phyloP scores from a whole-genome alignment of 30 jellyfish, hydroid and myxozoan species.

The Morbakka virulenta region DNA sequence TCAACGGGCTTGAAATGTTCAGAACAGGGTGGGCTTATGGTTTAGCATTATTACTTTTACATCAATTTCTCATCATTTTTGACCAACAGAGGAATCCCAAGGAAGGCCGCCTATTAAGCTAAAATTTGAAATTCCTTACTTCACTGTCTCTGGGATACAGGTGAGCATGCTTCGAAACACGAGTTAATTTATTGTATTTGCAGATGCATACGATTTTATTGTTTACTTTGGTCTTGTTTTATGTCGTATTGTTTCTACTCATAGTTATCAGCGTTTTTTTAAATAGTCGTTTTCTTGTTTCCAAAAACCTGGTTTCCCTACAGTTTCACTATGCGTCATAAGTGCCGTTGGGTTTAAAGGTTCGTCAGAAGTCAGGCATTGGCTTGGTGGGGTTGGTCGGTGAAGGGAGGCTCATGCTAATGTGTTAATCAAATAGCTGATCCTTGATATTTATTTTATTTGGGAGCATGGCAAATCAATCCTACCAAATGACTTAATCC shows the following conservation, averaged over 20 bases:
- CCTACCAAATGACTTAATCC: too few species aligned
- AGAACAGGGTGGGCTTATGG: too few species aligned
- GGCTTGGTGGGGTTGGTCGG: too few species aligned
- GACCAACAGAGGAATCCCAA: slow-evolving; percentile 90
- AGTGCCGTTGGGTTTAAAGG: too few species aligned
- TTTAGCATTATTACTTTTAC: background rate
- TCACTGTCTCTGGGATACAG: slow-evolving; percentile 97
- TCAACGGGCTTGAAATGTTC: too few species aligned
- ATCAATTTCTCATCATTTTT: background rate
- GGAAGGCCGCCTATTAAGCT: slow-evolving; percentile 91
- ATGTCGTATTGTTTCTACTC: background rate
- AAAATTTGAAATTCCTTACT: slow-evolving; percentile 91
- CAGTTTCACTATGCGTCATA: too few species aligned
- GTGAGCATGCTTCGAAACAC: slow-evolving; percentile 14
- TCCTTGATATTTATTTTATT: too few species aligned
- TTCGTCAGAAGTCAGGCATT: too few species aligned
- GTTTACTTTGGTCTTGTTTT: background rate
- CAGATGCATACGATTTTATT: background rate
- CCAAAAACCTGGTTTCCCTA: too few species aligned
- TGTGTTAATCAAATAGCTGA: too few species aligned
- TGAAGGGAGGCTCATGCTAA: too few species aligned
- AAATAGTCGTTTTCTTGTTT: background rate
- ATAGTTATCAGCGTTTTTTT: background rate
- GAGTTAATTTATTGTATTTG: background rate
- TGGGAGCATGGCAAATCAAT: too few species aligned